phyloP scores from a whole-genome alignment of 2,113 vertebrate species.

The Albula goreensis region DNA sequence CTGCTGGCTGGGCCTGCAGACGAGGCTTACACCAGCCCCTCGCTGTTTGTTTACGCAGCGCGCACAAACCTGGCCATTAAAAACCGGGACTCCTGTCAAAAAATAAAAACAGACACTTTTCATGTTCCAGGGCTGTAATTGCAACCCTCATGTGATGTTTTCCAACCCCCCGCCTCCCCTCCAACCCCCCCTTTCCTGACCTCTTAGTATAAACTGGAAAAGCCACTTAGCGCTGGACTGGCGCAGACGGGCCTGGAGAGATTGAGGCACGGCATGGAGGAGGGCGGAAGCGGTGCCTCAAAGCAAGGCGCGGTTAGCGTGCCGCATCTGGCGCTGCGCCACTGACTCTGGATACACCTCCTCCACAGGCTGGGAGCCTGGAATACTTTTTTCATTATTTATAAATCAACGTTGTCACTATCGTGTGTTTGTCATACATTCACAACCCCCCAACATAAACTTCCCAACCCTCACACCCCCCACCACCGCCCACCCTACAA shows the following conservation, averaged over 20 bases:
- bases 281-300: constrained; percentile 31
- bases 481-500: not conserved
- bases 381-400: not conserved
- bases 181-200: constrained; percentile 49
- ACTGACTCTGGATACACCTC: not conserved
- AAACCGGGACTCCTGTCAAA: constrained; percentile 65
- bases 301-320: constrained; percentile 48
- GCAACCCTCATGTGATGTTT: constrained; percentile 73
- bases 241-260: constrained; percentile 66
- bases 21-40: constrained; percentile 59
- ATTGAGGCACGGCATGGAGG: constrained; percentile 53
- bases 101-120: constrained; percentile 73
- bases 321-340: constrained; percentile 41
- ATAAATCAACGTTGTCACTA: not conserved
- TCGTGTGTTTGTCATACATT: not conserved
- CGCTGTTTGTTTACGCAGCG: constrained; percentile 74
- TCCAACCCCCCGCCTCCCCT: constrained; percentile 62
- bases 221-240: constrained; percentile 72
- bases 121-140: constrained; percentile 75
- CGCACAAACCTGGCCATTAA: constrained; percentile 69
- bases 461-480: not conserved
- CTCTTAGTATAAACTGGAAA: constrained; percentile 77
- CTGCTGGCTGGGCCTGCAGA: constrained; percentile 61
- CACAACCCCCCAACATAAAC: not conserved
- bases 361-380: not conserved